Evolutionary conservation across 2,888 invertebrate species (phyloP).

Genomic region (Chalcosyrphus nemorum): DNA sequence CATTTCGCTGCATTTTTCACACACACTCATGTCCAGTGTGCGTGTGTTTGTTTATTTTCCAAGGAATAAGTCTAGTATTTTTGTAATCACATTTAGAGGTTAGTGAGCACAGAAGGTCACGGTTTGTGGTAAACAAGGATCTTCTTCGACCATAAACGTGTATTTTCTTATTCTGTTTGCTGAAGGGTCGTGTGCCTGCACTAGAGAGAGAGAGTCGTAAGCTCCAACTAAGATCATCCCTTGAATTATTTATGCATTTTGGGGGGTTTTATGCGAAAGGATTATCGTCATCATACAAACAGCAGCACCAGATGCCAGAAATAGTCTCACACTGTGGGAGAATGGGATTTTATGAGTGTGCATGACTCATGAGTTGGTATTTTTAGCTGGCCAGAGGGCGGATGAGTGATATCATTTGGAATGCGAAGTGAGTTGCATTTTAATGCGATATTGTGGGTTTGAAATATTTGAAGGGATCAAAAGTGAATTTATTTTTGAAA

Average conservation of each 20-base stretch:
- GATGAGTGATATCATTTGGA: not conserved
- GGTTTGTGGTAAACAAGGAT: slow-evolving; percentile 1
- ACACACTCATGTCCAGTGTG: slow-evolving; percentile 22
- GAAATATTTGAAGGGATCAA: not conserved
- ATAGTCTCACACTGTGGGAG: not conserved
- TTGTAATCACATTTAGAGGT: slow-evolving; percentile 48
- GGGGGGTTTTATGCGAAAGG: not conserved
- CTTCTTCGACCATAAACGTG: not conserved
- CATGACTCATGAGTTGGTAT: not conserved
- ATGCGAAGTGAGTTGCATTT: not conserved
- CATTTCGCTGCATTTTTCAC: slow-evolving; percentile 74
- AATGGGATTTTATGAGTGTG: not conserved
- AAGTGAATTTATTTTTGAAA: not conserved
- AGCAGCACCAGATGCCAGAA: not conserved
- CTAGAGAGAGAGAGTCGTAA: too few species aligned
- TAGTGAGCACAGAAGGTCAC: slow-evolving; percentile 33
- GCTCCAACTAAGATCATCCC: too few species aligned
- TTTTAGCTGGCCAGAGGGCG: not conserved
- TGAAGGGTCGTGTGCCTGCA: not conserved
- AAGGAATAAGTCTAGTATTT: slow-evolving; percentile 18
- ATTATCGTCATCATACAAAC: slow-evolving; percentile 8
- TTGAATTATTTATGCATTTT: slow-evolving; percentile 22
- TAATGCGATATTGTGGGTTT: not conserved
- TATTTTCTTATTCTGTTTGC: slow-evolving; percentile 15
- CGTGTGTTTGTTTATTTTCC: not conserved